Base-by-base conservation (phyloP, 1,140 invertebrate genomes). In the Brachionus manjavacas region DNA sequence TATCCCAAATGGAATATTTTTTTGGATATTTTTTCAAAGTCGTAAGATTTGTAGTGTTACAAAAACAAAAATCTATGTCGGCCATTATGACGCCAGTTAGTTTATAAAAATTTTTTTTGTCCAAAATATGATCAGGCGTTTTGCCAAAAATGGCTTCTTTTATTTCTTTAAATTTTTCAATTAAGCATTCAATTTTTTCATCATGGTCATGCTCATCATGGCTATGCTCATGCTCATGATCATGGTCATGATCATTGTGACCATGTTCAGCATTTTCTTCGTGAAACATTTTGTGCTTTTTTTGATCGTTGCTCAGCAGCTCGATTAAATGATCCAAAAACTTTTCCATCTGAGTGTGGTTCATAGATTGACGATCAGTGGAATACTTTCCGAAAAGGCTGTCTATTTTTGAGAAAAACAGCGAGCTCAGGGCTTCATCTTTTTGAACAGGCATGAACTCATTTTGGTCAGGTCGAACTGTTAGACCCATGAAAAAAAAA, bases 311-410 rank as follows among this genome's bases (percentile, higher is more conserved):
- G 31, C 43, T 76, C 23, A 76, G 28, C 46, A 76, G 28, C 12
- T 76, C 43, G 12, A 76, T 31, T 76, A 76, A 49, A 76, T 76
- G 72, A 25, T 76, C 41, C 20, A 76, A 25, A 76, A 76, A 76
- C 2, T 49, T 76, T 16, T 46, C 8, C 31, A 76, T 46, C 25
- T 76, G 72, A 23, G 72, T 76, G 9, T 16, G 4, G 23, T 76
- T 76, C 72, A 76, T 76, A 11, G 72, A 49, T 3, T 46, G 6
- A 14, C 43, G 16, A 49, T 76, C n/a, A 31, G 39, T 49, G 23
- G 72, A 76, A 76, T 76, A 76, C 46, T 76, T 76, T 23, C 39
- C 9, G 31, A 76, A 76, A n/a, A 76, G 25, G 11, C 8, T 25
- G n/a, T 76, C 43, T 46, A 76, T 49, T 49, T 76, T 76, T 3